phyloP scores from a whole-genome alignment of 30 jellyfish, hydroid and myxozoan genomes.

The Hydra vulgaris region DNA sequence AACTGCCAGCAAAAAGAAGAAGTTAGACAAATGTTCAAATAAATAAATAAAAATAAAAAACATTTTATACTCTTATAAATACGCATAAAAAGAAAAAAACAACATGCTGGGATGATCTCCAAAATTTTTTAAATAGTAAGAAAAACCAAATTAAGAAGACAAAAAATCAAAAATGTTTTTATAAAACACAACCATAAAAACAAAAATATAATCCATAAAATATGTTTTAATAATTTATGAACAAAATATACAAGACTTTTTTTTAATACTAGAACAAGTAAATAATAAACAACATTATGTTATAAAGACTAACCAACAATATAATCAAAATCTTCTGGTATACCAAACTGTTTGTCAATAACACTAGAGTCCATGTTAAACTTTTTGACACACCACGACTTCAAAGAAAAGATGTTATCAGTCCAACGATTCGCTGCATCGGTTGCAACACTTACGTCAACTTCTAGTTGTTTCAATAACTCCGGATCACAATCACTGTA shows the following conservation, averaged over 20 bases:
- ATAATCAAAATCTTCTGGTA: slow-evolving; percentile 97
- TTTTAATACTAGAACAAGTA: background rate
- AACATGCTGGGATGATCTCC: too few species aligned
- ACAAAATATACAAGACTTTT: background rate
- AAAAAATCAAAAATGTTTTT: too few species aligned
- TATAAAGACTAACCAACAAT: slow-evolving; percentile 24
- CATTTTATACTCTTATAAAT: too few species aligned
- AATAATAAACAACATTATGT: background rate
- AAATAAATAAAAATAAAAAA: too few species aligned
- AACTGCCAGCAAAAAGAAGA: too few species aligned
- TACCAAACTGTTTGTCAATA: slow-evolving; percentile 72
- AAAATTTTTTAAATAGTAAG: too few species aligned
- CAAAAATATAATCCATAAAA: background rate
- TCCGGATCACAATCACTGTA: slow-evolving; percentile 95
- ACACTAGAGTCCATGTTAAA: slow-evolving; percentile 66
- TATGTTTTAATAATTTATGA: background rate
- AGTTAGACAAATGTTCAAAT: too few species aligned
- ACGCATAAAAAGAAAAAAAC: too few species aligned
- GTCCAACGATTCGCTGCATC: slow-evolving; percentile 99
- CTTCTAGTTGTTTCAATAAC: slow-evolving; percentile 49
- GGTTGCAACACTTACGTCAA: slow-evolving; percentile 39
- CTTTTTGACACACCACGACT: slow-evolving; percentile 83
- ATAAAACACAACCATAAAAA: too few species aligned
- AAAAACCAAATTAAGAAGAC: too few species aligned
- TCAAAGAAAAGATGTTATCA: slow-evolving; percentile 72